Evolutionary conservation across 2,888 invertebrate species (phyloP), one percentile per base, ranked within the genome.

Genomic region (Caenorhabditis zanzibari): DNA sequence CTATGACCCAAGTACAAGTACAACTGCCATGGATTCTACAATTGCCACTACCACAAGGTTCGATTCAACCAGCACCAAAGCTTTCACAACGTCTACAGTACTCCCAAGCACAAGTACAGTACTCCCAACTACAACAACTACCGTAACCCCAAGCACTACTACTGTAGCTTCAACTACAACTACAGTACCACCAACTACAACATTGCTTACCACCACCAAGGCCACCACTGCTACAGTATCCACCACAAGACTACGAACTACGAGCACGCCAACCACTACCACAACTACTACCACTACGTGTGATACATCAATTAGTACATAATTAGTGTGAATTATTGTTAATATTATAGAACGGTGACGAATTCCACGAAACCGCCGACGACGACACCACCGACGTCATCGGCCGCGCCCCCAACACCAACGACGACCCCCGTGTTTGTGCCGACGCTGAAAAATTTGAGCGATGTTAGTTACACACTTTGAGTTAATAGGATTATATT

Each of bases 401-500:
- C 68, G 22, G 16, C 68, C 6, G 0, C 69, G 2, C 28, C 47
- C 19, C 49, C 66, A 38, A 26, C 69, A 14, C 52, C 66, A 16
- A 61, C 73, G 10, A 26, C 71, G 41, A 28, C 68, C 41, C 44
- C 56, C n/a, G 72, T 47, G 63, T 63, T 75, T 64, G 59, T 49
- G 32, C 82, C 82, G 68, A 63, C 82, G 82, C 82, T 82, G 77
- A 82, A 82, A 82, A 82, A 82, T 82, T 82, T 82, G 79, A 82
- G 82, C 44, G 82, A 82, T 77, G 82, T 82, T 69, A 73, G 82
- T 82, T n/a, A n/a, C n/a, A n/a, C n/a, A n/a, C n/a, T n/a, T n/a
- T n/a, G n/a, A n/a, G n/a, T n/a, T n/a, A n/a, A n/a, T n/a, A n/a
- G n/a, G n/a, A n/a, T n/a, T n/a, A n/a, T n/a, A n/a, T n/a, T n/a